Evolutionary conservation across 2,113 vertebrate species (phyloP).

Genomic region (Ramphastos sulfuratus): DNA sequence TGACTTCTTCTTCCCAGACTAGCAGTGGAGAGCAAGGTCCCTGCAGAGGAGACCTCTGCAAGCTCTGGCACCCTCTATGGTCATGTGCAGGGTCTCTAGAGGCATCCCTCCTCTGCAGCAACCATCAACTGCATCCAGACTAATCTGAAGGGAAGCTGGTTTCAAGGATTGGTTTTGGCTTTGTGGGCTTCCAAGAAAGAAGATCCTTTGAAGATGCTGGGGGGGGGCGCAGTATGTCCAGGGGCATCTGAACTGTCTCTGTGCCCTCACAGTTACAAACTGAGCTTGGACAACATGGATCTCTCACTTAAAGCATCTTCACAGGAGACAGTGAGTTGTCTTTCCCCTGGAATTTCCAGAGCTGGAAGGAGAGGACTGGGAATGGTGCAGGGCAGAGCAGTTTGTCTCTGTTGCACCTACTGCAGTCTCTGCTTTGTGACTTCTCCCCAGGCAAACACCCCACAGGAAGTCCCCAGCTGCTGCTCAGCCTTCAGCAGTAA

Average conservation of each 20-base stretch:
- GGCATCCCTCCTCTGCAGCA: not conserved
- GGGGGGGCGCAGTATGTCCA: accelerated
- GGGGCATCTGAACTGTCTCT: not conserved
- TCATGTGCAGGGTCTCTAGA: accelerated
- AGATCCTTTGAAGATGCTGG: not conserved
- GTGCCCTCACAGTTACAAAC: accelerated
- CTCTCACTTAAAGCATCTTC: not conserved
- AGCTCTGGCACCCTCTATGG: not conserved
- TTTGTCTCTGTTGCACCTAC: not conserved
- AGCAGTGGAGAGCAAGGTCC: not conserved
- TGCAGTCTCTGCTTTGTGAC: not conserved
- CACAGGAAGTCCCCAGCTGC: not conserved
- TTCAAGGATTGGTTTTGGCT: not conserved
- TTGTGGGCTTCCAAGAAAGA: not conserved
- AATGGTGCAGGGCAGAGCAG: not conserved
- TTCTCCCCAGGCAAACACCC: not conserved
- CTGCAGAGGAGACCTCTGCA: not conserved
- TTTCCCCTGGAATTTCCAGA: not conserved
- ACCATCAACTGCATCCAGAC: not conserved
- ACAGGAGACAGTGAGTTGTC: accelerated
- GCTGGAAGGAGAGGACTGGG: not conserved
- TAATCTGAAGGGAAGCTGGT: not conserved
- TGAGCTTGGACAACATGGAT: not conserved
- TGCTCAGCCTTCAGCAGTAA: not conserved
- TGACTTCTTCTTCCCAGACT: accelerated